Evolutionary conservation across 2,888 invertebrate species (phyloP).

Genomic region (Acronicta alni): DNA sequence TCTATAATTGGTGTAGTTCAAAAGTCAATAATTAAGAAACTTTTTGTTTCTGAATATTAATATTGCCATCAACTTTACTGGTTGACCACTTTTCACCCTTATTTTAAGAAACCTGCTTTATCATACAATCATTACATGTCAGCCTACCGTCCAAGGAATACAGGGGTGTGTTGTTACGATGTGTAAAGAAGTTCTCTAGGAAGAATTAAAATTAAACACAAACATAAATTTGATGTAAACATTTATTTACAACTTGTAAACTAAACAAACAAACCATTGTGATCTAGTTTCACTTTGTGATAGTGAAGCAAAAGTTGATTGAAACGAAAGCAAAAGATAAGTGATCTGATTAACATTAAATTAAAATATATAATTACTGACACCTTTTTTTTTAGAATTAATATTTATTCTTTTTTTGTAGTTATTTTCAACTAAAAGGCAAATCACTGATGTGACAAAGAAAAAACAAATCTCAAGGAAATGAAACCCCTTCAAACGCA

Average conservation of each 20-base stretch:
- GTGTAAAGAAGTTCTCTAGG: not conserved
- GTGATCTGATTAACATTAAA: slow-evolving; percentile 32
- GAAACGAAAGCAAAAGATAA: slow-evolving; percentile 18
- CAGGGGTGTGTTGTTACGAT: not conserved
- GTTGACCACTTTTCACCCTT: too few relatives aligned
- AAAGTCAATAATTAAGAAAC: too few relatives aligned
- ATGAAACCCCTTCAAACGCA: slow-evolving; percentile 46
- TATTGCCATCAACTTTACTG: too few relatives aligned
- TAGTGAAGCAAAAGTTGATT: slow-evolving; percentile 36
- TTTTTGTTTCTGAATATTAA: too few relatives aligned
- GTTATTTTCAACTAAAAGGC: slow-evolving; percentile 17
- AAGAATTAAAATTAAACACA: slow-evolving; percentile 8
- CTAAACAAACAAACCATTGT: slow-evolving; percentile 52
- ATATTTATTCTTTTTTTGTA: slow-evolving; percentile 20
- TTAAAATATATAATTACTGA: slow-evolving; percentile 32
- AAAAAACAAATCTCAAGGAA: slow-evolving; percentile 35
- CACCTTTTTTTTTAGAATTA: slow-evolving; percentile 18
- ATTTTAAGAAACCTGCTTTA: too few relatives aligned
- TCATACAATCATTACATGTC: too few relatives aligned
- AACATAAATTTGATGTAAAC: slow-evolving; percentile 38
- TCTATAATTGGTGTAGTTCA: too few relatives aligned
- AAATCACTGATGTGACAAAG: slow-evolving; percentile 23
- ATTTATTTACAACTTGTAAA: slow-evolving; percentile 57
- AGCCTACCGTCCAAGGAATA: too few relatives aligned
- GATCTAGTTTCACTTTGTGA: slow-evolving; percentile 39